phyloP scores from a whole-genome alignment of 2,888 invertebrate species.

The Polylopha cassiicola region DNA sequence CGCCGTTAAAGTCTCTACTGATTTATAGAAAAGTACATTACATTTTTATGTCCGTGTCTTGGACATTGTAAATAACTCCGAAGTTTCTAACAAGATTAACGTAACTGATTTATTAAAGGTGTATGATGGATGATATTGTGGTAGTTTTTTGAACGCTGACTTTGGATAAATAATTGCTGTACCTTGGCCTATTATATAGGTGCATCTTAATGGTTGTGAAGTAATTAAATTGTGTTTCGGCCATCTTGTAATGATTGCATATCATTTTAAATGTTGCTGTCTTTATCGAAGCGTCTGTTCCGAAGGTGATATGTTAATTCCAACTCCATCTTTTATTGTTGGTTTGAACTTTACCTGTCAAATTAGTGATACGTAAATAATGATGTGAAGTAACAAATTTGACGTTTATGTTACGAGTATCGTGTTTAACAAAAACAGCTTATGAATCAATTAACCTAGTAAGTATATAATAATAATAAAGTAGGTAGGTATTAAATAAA shows the following conservation, averaged over 20 bases:
- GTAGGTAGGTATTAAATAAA: no score
- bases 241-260: no score
- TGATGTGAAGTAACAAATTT: slow-evolving; percentile 2
- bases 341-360: not conserved
- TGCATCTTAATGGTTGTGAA: no score
- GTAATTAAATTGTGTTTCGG: no score
- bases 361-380: slow-evolving; percentile 14
- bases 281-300: slow-evolving; percentile 10
- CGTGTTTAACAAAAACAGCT: no score
- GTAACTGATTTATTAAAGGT: slow-evolving; percentile 61
- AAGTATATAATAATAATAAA: no score
- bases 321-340: slow-evolving; percentile 21
- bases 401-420: no score
- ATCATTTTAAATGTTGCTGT: no score
- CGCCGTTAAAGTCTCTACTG: slow-evolving; percentile 52
- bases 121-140: slow-evolving; percentile 52
- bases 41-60: slow-evolving; percentile 65
- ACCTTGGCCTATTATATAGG: no score
- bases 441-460: no score
- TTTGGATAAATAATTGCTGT: no score
- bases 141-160: slow-evolving; percentile 29
- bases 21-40: slow-evolving; percentile 63
- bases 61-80: slow-evolving; percentile 62
- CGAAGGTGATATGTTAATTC: slow-evolving; percentile 23
- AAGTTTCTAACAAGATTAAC: slow-evolving; percentile 50